Conservation (phyloP, 2,113 vertebrate species). For the Baryphthengus martii region DNA sequence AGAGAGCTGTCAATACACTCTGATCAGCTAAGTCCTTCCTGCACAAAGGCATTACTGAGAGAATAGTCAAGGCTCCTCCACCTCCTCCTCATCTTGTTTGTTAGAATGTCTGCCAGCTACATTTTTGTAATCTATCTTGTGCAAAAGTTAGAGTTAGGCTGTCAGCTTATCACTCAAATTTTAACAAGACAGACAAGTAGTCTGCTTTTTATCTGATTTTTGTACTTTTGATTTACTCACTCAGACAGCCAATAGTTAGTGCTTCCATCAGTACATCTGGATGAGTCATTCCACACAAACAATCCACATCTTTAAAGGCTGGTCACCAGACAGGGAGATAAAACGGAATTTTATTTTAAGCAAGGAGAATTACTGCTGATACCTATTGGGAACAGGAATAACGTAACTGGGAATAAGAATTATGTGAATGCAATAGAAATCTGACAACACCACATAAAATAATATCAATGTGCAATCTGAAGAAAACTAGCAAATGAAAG, state of each 20-base stretch:
- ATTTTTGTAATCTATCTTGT: not conserved
- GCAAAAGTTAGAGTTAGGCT: not conserved
- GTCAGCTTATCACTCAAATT: not conserved
- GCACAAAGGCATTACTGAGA: not conserved
- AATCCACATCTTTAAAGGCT: not conserved
- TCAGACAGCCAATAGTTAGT: not conserved
- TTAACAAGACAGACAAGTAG: not conserved
- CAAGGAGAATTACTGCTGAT: not conserved
- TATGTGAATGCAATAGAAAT: not conserved
- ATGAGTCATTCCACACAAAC: slow-evolving; percentile 9
- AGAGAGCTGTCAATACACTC: not conserved
- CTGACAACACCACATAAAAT: not conserved
- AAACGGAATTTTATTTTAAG: not conserved
- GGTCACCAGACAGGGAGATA: not conserved
- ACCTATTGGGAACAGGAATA: not conserved
- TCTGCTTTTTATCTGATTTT: not conserved
- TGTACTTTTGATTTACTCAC: not conserved
- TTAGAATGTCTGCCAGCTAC: not conserved
- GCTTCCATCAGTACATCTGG: not conserved
- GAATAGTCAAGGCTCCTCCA: not conserved
- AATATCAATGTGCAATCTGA: not conserved
- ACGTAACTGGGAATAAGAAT: not conserved
- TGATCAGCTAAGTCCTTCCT: not conserved
- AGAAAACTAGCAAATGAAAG: not conserved
- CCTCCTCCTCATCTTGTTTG: not conserved